Evolutionary conservation across 2,113 vertebrate genomes (phyloP).

Genomic region (Hemicordylus capensis): DNA sequence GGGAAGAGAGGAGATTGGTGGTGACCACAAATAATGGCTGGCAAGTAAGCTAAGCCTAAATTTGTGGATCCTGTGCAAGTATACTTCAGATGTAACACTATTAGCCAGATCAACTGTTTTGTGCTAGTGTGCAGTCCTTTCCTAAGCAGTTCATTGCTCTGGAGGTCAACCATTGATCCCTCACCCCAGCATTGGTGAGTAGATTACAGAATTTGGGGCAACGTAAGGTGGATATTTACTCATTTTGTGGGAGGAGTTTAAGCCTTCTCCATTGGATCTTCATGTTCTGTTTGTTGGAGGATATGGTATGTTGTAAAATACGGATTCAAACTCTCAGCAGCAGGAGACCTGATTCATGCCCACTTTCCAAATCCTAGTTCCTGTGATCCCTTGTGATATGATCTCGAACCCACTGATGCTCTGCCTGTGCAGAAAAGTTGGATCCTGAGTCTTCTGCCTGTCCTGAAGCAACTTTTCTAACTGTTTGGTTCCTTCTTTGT

Average conservation of each 20-base stretch:
- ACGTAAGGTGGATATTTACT: neutral
- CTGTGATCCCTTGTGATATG: neutral
- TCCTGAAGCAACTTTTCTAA: neutral
- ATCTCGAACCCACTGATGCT: neutral
- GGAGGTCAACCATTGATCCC: no score
- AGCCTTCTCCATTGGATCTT: neutral
- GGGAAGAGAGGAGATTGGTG: no score
- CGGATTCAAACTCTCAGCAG: neutral
- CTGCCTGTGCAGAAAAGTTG: neutral
- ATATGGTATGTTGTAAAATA: neutral
- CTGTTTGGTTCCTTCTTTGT: neutral
- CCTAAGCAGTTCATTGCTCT: no score
- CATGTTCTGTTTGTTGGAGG: neutral
- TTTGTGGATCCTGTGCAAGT: no score
- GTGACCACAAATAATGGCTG: no score
- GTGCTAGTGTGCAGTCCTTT: no score
- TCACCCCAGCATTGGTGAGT: neutral
- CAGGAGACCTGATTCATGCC: neutral
- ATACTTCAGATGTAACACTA: no score
- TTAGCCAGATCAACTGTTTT: no score
- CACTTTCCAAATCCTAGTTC: neutral
- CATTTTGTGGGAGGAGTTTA: neutral
- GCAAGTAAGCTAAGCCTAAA: no score
- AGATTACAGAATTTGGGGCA: neutral
- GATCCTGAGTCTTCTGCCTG: neutral